A percentile compares a stretch with the other conserved stretches of the same genome.
Conservation (phyloP, 2,797 vertebrate species). For the Pseudochirops corinnae region DNA sequence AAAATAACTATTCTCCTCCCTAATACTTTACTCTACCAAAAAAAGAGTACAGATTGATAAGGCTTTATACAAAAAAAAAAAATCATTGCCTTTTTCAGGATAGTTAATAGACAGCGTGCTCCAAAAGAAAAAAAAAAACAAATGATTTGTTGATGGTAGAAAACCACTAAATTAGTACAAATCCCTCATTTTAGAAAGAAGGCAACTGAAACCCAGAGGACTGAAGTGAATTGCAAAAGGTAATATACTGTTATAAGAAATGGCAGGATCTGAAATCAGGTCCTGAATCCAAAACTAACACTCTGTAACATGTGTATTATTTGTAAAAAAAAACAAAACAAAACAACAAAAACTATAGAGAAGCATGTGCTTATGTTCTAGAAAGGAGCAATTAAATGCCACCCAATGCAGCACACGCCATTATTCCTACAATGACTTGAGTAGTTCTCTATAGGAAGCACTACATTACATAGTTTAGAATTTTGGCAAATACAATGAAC, state of each 20-base stretch:
- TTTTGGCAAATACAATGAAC: constrained; percentile 50
- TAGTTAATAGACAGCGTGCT: neutral
- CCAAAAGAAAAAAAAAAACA: neutral
- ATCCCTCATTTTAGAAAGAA: neutral
- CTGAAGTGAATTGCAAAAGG: neutral
- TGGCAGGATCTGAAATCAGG: neutral
- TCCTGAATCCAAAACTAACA: neutral
- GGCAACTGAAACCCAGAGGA: neutral
- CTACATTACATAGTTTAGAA: constrained; percentile 25
- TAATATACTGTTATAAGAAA: neutral
- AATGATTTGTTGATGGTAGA: neutral
- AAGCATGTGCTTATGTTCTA: neutral
- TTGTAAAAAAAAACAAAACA: neutral
- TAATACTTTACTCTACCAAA: constrained; percentile 53
- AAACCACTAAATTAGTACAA: neutral
- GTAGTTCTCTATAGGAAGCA: constrained; percentile 11
- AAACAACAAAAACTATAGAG: neutral
- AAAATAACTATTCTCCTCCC: constrained; percentile 80
- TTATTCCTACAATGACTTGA: constrained; percentile 40
- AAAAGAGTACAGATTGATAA: neutral
- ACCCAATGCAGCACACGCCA: constrained; percentile 17
- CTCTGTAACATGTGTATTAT: constrained; percentile 16
- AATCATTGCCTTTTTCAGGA: neutral
- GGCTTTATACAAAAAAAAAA: neutral
- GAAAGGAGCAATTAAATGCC: constrained; percentile 12